Base-by-base conservation (phyloP, 2,113 vertebrate species). In the Entomyzon cyanotis region DNA sequence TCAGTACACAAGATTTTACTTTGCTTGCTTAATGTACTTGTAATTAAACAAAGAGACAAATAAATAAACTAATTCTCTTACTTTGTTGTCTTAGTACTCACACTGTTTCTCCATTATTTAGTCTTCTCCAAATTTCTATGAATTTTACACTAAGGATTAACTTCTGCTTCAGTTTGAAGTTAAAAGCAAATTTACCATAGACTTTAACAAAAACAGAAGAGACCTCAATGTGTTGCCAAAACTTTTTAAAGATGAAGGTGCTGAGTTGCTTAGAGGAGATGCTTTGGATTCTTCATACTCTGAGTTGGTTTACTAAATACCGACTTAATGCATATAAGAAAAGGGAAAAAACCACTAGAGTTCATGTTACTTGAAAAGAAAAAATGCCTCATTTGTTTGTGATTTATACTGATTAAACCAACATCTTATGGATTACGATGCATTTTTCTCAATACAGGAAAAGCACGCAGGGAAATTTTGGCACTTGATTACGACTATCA, bases 271-370 rank as follows among this genome's bases (percentile, higher is more conserved):
- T 28, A 42, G 49, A 80, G 21, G 20, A 68, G 19, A 68, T 60
- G 39, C 6, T 86, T 95, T 56, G 47, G 62, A 46, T 42, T 80
- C 47, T 84, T 46, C 59, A 79, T 44, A n/a, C 13, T 58, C 7
- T 39, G 31, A 74, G 11, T 27, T 81, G 39, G 65, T 76, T 76
- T 79, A 62, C 44, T 78, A 46, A 79, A 89, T 87, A 47, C 23
- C 75, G 35, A 60, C 31, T 93, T 74, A 31, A 30, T 24, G 47
- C 52, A 46, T 44, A 56, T 50, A 25, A 83, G 56, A 88, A 55
- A 23, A 25, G 9, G 12, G 4, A 5, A 55, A 49, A 58, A 31
- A 0, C 0, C 19, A 15, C 30, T 83, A 59, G 56, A 49, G 8
- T 58, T 75, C 49, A 46, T 17, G 6, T 82, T 78, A 78, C 35